Conservation (phyloP, 2,797 vertebrate species). For the Scolopax bukidnonensis region DNA sequence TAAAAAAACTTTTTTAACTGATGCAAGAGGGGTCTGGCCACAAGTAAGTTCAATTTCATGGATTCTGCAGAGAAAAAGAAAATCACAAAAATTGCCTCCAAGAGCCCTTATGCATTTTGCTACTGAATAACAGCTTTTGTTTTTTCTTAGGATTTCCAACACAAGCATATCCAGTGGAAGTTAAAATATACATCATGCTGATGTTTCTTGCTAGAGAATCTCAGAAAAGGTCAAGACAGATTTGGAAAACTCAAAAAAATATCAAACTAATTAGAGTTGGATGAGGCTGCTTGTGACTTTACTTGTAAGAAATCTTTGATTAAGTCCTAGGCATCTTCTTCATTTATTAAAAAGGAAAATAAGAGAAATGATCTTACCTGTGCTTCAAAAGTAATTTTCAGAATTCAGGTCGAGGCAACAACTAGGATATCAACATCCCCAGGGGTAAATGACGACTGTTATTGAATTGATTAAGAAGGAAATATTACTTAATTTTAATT, state of each 20-base stretch:
- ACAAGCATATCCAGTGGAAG: neutral
- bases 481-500: neutral
- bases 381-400: constrained; percentile 10
- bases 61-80: neutral
- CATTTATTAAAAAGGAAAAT: neutral
- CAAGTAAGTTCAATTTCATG: neutral
- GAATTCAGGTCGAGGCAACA: neutral
- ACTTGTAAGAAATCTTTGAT: neutral
- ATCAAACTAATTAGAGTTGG: neutral
- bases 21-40: neutral
- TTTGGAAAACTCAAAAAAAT: neutral
- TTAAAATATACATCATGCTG: neutral
- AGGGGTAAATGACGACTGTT: neutral
- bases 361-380: neutral
- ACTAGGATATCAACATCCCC: neutral
- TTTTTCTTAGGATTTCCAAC: neutral
- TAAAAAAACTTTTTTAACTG: neutral
- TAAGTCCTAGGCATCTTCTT: neutral
- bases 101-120: neutral
- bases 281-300: neutral
- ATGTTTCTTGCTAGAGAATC: neutral
- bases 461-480: constrained; percentile 34
- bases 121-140: neutral
- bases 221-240: neutral
- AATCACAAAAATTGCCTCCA: neutral